Percentiles rank a stretch among this genome's conserved stretches.
These are phyloP conservation scores for Homalodisca vitripennis DNA, from an alignment of 1,140 invertebrate genomes.

Conservation along the genomic window DNA sequence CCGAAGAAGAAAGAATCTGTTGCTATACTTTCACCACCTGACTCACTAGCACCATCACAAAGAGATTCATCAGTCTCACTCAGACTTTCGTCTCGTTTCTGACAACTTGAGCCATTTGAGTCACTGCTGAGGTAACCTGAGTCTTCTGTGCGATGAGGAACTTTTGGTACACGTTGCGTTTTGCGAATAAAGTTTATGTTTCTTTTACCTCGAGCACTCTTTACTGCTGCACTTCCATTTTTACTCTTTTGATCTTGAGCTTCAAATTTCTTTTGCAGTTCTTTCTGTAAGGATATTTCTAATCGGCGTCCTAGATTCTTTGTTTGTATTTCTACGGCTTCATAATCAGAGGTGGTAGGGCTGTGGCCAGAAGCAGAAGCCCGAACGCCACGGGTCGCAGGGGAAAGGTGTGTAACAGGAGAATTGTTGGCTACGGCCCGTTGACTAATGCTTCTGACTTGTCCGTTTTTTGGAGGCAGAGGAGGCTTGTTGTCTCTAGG, in stretches of 20 bases:
- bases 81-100: constrained; percentile 66
- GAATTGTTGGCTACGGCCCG: constrained; percentile 11
- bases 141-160: constrained; percentile 38
- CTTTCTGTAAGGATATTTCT: constrained; percentile 18
- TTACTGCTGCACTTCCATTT: neutral
- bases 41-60: constrained; percentile 79
- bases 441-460: constrained; percentile 45
- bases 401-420: constrained; percentile 35
- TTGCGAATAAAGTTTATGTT: constrained; percentile 18
- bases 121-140: constrained; percentile 39
- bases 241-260: constrained; percentile 3
- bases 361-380: constrained; percentile 49
- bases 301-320: constrained; percentile 25
- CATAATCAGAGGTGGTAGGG: constrained; percentile 49
- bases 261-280: constrained; percentile 10
- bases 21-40: constrained; percentile 78
- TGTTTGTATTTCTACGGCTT: constrained; percentile 35
- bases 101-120: constrained; percentile 51
- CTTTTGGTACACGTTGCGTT: constrained; percentile 9
- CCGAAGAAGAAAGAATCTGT: constrained; percentile 88
- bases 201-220: constrained; percentile 1
- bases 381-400: constrained; percentile 41
- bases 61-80: constrained; percentile 83
- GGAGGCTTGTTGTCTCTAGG: constrained; percentile 46
- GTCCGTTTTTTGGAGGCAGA: constrained; percentile 57